phyloP scores from a whole-genome alignment of 2,113 vertebrate genomes.

The Paradoxurus hermaphroditus region DNA sequence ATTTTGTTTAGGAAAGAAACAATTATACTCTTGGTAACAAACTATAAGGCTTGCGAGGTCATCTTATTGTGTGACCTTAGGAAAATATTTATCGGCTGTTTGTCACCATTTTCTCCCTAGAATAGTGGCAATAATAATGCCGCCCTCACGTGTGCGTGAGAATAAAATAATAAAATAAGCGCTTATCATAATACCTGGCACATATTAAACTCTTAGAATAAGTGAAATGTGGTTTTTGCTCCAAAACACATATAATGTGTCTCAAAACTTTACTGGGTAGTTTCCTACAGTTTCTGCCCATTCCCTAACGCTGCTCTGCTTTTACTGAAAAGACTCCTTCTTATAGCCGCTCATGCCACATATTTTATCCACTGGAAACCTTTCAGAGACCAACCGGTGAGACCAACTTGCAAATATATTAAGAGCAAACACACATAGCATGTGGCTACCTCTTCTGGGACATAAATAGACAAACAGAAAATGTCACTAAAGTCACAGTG shows the following conservation, averaged over 20 bases:
- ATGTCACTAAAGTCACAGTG: conserved; percentile 51
- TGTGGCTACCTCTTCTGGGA: conserved; percentile 35
- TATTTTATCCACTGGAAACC: conserved; percentile 26
- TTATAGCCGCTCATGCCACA: neutral
- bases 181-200: neutral
- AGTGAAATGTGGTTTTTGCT: conserved; percentile 3
- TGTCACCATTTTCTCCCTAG: neutral
- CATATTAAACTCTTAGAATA: neutral
- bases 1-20: neutral
- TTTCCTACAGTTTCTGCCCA: neutral
- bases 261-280: neutral
- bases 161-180: neutral
- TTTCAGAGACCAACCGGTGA: conserved; percentile 20
- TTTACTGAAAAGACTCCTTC: neutral
- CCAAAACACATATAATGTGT: neutral
- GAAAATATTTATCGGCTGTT: neutral
- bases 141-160: neutral
- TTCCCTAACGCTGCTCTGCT: neutral
- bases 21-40: neutral
- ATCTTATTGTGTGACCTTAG: neutral
- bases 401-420: conserved; percentile 45
- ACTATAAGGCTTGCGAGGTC: neutral
- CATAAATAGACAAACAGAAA: conserved; percentile 64
- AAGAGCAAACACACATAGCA: conserved; percentile 41
- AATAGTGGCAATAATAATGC: neutral